Base-by-base conservation (phyloP, 2,797 vertebrate genomes). In the Nasua narica region DNA sequence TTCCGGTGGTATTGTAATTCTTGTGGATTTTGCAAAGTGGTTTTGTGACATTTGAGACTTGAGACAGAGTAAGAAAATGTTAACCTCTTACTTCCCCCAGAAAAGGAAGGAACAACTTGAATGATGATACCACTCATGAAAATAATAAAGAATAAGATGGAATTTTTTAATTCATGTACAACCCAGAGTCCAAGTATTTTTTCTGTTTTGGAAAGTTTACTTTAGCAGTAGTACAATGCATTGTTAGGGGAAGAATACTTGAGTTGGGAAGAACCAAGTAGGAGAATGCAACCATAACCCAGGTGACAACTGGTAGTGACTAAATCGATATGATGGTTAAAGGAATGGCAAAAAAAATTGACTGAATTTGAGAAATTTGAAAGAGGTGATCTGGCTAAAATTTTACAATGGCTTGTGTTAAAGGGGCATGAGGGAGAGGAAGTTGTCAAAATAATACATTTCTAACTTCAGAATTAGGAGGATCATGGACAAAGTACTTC, bases 1-100 rank as follows among this genome's bases (percentile, higher is more conserved):
- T 91, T 89, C 69, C 87, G 94, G 87, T 78, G 43, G n/a, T 95
- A 46, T 46, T 67, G 3, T 77, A 83, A 95, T 96, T 96, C 84
- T 94, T 87, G 56, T 72, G 69, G 56, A 81, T 67, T 87, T 97
- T 90, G 40, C 56, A 88, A 35, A 90, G 16, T 87, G 83, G 27
- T 91, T 96, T 87, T 92, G 46, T 91, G 37, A 91, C 4, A 7
- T 94, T 76, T 52, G 46, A 86, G 79, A 86, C 40, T 84, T 87
- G 74, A 86, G 54, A 12, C 29, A 46, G 83, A 96, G 7, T 10
- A 19, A 91, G 46, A 85, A 86, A 92, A 77, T 78, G 35, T 93
- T 96, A 93, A 87, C 60, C 3, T 7, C 43, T 69, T 81, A 35
- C 37, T 91, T 84, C 35, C 37, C 58, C 79, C 46, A 60, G 6